These are phyloP conservation scores for Brachionus plicatilis DNA, from an alignment of 1,140 invertebrate species.

Conservation along the genomic window DNA sequence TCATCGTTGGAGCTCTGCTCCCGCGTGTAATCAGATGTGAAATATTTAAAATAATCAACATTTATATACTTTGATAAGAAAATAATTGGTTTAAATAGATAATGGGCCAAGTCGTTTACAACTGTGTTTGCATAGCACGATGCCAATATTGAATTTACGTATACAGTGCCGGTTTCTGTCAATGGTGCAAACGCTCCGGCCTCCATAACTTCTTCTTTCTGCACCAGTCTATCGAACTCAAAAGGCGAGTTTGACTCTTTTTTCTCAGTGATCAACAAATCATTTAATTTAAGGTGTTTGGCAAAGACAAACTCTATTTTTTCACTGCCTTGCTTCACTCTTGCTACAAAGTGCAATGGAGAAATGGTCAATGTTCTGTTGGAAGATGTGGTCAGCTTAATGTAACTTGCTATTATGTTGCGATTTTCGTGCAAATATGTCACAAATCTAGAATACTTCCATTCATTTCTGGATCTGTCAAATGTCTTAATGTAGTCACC, in stretches of 20 bases:
- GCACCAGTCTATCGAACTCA: conserved; percentile 62
- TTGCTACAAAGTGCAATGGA: not conserved
- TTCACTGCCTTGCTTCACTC: not conserved
- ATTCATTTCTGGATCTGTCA: not conserved
- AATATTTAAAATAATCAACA: not conserved
- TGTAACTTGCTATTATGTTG: not conserved
- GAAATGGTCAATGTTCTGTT: conserved; percentile 32
- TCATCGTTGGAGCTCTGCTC: not conserved
- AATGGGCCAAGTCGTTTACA: conserved; percentile 8
- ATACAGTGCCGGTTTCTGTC: conserved; percentile 74
- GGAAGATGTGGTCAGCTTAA: not conserved
- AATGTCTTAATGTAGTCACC: conserved; percentile 24
- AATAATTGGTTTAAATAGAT: conserved; percentile 6
- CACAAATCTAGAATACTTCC: conserved; percentile 26
- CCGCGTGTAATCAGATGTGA: not conserved
- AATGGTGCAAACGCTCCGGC: conserved; percentile 81
- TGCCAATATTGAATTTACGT: conserved; percentile 80
- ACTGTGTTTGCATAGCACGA: conserved; percentile 76
- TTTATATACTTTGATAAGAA: not conserved
- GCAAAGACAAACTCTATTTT: conserved; percentile 41
- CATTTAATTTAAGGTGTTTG: conserved; percentile 50
- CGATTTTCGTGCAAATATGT: conserved; percentile 20
- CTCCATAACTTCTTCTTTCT: conserved; percentile 59
- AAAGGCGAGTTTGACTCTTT: conserved; percentile 5
- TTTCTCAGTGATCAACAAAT: conserved; percentile 46